These are phyloP conservation scores for Plemyria rubiginata DNA, from an alignment of 2,888 invertebrate species.

Conservation along the genomic window DNA sequence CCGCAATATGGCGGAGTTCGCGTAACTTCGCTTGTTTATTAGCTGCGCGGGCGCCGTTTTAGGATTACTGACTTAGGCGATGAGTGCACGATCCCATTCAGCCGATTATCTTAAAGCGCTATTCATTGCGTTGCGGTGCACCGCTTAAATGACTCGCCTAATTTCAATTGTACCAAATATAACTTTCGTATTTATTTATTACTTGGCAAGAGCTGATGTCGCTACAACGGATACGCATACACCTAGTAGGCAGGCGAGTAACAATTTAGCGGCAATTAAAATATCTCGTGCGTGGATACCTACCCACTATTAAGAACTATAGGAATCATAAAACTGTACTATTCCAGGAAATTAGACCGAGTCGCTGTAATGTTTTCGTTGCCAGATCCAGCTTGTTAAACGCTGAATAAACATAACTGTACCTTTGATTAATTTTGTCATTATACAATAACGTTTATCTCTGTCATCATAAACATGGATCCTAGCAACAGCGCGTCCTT, in stretches of 20 bases:
- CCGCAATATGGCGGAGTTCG: slow-evolving; percentile 78
- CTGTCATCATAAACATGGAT: slow-evolving; percentile 19
- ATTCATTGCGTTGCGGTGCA: slow-evolving; percentile 65
- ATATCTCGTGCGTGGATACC: slow-evolving; percentile 60
- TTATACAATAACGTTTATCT: slow-evolving; percentile 22
- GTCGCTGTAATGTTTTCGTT: slow-evolving; percentile 31
- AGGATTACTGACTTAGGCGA: slow-evolving; percentile 80
- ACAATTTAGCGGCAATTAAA: slow-evolving; percentile 79
- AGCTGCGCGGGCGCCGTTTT: slow-evolving; percentile 75
- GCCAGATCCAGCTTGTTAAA: slow-evolving; percentile 30
- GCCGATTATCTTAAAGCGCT: slow-evolving; percentile 73
- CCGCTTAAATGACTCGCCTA: slow-evolving; percentile 79
- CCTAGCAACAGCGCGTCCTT: slow-evolving; percentile 2
- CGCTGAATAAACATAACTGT: slow-evolving; percentile 25
- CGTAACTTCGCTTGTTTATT: slow-evolving; percentile 80
- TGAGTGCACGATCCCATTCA: slow-evolving; percentile 78
- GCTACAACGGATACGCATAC: slow-evolving; percentile 47
- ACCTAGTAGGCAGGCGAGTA: slow-evolving; percentile 53
- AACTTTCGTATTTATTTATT: slow-evolving; percentile 80
- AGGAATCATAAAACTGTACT: slow-evolving; percentile 46
- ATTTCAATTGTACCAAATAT: slow-evolving; percentile 84
- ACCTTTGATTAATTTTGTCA: slow-evolving; percentile 26
- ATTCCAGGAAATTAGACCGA: slow-evolving; percentile 40
- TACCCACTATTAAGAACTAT: slow-evolving; percentile 52
- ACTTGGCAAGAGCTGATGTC: slow-evolving; percentile 73